phyloP scores from a whole-genome alignment of 2,797 vertebrate species.

The Tenualosa thibaudeaui region DNA sequence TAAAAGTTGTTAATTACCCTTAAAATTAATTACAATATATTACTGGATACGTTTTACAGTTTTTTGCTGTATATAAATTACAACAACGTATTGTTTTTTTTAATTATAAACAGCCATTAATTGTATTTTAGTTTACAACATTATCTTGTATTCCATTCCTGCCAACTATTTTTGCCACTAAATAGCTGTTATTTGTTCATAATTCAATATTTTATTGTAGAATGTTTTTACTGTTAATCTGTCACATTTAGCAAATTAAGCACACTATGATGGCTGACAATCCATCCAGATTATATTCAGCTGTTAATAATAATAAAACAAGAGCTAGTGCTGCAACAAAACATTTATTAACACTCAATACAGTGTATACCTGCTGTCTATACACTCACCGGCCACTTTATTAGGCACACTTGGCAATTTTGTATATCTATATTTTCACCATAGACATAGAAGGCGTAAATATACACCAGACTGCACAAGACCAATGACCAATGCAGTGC shows the following conservation, averaged over 20 bases:
- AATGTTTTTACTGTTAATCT: not conserved
- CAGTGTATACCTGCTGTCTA: too few species aligned
- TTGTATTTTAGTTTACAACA: not conserved
- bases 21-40: too few species aligned
- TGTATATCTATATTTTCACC: too few species aligned
- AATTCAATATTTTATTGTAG: not conserved
- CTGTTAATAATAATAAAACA: not conserved
- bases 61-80: too few species aligned
- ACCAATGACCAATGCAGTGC: too few species aligned
- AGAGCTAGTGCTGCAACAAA: not conserved
- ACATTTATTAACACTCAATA: constrained; percentile 4
- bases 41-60: too few species aligned
- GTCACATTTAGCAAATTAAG: too few species aligned
- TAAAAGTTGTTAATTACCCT: too few species aligned
- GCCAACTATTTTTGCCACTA: constrained; percentile 4
- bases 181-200: constrained; percentile 8
- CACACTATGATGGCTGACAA: too few species aligned
- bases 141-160: not conserved
- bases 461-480: not conserved
- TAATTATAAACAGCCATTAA: not conserved
- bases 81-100: not conserved
- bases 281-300: constrained; percentile 2
- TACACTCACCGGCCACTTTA: too few species aligned
- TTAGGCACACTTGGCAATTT: too few species aligned
- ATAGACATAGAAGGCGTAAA: too few species aligned